These are phyloP conservation scores for Dichetophora obliterata DNA, from an alignment of 2,888 invertebrate species.

Conservation along the genomic window DNA sequence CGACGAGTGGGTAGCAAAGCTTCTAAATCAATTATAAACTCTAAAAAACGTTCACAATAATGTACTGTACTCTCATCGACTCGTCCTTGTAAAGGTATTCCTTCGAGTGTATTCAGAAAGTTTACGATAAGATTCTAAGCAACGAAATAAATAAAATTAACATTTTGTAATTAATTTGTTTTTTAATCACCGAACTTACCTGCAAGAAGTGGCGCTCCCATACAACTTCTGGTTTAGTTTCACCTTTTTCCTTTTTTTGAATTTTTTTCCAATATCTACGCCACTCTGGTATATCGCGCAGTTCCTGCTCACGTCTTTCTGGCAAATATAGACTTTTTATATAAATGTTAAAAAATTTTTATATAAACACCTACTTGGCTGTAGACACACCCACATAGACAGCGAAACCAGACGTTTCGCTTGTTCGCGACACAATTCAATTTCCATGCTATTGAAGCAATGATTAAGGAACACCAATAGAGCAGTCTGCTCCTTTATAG, in stretches of 20 bases:
- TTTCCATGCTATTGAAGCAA: slow-evolving; percentile 98
- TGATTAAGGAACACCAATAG: slow-evolving; percentile 94
- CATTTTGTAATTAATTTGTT: neutral
- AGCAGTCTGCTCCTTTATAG: slow-evolving; percentile 84
- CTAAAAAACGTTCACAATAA: slow-evolving; percentile 96
- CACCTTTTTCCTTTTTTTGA: slow-evolving; percentile 82
- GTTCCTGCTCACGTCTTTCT: slow-evolving; percentile 88
- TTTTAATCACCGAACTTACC: slow-evolving; percentile 41
- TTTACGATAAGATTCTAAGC: slow-evolving; percentile 79
- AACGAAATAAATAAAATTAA: neutral
- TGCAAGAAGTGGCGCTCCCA: slow-evolving; percentile 92
- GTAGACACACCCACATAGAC: slow-evolving; percentile 92
- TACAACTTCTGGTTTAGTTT: slow-evolving; percentile 76
- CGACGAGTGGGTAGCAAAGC: slow-evolving; percentile 94
- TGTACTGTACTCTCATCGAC: slow-evolving; percentile 73
- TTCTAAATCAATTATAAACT: slow-evolving; percentile 95
- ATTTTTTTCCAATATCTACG: slow-evolving; percentile 92
- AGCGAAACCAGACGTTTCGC: slow-evolving; percentile 91
- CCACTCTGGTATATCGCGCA: slow-evolving; percentile 89
- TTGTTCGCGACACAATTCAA: slow-evolving; percentile 91
- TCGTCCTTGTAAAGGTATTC: slow-evolving; percentile 77
- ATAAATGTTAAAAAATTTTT: neutral
- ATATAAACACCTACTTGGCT: slow-evolving; percentile 75
- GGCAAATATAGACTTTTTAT: slow-evolving; percentile 44
- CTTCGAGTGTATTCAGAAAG: slow-evolving; percentile 86